Conservation (phyloP, 1,140 invertebrate species). For the Diorhabda sublineata region DNA sequence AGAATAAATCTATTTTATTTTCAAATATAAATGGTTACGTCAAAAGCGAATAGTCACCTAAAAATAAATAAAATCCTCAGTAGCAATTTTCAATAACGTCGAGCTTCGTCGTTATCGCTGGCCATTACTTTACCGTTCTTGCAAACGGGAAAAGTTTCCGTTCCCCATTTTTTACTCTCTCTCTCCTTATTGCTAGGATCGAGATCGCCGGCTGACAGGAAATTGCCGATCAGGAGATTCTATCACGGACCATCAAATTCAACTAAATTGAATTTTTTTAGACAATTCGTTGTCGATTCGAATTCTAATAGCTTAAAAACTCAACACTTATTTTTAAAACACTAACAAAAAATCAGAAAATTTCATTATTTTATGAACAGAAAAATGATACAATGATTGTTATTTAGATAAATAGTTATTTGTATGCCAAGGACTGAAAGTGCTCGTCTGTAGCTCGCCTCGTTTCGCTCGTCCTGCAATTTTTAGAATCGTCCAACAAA, state of each 20-base stretch:
- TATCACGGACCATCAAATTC: slow-evolving; percentile 1
- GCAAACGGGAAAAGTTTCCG: slow-evolving; percentile 11
- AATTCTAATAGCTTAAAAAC: not conserved
- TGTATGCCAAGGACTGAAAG: too few species aligned
- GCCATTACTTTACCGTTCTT: not conserved
- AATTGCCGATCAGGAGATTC: slow-evolving; percentile 11
- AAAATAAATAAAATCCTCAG: not conserved
- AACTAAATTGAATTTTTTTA: slow-evolving; percentile 9
- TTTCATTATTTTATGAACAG: too few species aligned
- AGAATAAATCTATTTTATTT: too few species aligned
- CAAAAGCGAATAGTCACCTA: too few species aligned
- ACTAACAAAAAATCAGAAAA: too few species aligned
- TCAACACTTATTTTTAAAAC: not conserved
- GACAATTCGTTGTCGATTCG: not conserved
- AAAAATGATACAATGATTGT: too few species aligned
- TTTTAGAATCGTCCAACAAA: too few species aligned
- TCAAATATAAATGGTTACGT: too few species aligned
- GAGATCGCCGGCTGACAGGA: not conserved
- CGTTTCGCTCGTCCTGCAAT: too few species aligned
- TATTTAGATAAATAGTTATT: too few species aligned
- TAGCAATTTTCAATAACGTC: not conserved
- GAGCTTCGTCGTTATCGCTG: not conserved
- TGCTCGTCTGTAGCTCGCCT: too few species aligned
- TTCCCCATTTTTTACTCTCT: slow-evolving; percentile 10
- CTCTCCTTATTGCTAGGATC: not conserved